Evolutionary conservation across 2,797 vertebrate species (phyloP).

Genomic region (Hapalemur alaotrensis): DNA sequence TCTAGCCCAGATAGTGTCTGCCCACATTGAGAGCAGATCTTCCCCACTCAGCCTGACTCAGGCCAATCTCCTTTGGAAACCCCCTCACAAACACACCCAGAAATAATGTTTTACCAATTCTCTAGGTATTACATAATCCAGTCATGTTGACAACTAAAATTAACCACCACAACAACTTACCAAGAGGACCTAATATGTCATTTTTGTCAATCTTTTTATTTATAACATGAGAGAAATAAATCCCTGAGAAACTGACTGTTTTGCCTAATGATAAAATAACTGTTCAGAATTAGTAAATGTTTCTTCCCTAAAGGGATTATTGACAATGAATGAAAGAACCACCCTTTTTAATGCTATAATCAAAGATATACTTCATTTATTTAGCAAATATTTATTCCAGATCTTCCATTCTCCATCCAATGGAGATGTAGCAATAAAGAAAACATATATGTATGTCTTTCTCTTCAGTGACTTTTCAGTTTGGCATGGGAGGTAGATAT

Average conservation of each 20-base stretch:
- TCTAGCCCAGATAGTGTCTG: neutral
- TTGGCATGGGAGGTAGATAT: neutral
- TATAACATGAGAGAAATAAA: conserved; percentile 45
- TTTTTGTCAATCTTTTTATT: conserved; percentile 15
- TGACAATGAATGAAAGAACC: conserved; percentile 38
- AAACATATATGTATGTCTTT: neutral
- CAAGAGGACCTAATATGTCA: neutral
- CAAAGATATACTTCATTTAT: conserved; percentile 20
- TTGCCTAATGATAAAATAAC: conserved; percentile 44
- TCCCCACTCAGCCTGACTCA: neutral
- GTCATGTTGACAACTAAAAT: neutral
- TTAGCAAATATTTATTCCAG: conserved; percentile 4
- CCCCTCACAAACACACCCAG: neutral
- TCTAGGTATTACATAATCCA: neutral
- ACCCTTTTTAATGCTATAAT: neutral
- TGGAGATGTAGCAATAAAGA: neutral
- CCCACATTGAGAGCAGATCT: neutral
- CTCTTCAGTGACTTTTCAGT: neutral
- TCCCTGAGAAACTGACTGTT: conserved; percentile 31
- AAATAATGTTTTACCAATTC: neutral
- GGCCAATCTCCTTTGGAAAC: neutral
- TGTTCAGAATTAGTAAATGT: conserved; percentile 35
- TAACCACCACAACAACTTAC: neutral
- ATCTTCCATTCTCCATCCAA: neutral
- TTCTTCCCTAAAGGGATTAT: conserved; percentile 15